Evolutionary conservation across 2,113 vertebrate genomes (phyloP).

Genomic region (Toxotes chatareus): DNA sequence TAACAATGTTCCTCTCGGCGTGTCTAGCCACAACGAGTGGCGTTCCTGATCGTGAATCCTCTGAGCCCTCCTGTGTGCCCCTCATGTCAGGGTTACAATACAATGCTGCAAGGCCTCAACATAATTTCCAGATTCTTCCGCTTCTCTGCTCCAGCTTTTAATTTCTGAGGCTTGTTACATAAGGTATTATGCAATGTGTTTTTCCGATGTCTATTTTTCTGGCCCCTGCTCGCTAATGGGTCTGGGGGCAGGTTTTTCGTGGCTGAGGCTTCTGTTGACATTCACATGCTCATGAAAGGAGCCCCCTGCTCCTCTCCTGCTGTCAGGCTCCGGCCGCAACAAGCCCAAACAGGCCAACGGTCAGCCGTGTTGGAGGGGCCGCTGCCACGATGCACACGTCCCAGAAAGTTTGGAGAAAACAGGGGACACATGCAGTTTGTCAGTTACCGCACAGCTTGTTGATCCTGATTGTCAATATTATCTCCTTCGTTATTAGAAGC

Average conservation of each 20-base stretch:
- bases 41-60: neutral
- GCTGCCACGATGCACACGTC: constrained; percentile 37
- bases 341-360: constrained; percentile 64
- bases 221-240: constrained; percentile 49
- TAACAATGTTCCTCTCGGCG: neutral
- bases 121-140: constrained; percentile 74
- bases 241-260: constrained; percentile 50
- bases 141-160: constrained; percentile 63
- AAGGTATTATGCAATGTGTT: constrained; percentile 76
- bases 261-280: constrained; percentile 54
- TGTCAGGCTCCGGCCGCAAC: constrained; percentile 21
- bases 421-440: constrained; percentile 52
- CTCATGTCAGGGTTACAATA: constrained; percentile 40
- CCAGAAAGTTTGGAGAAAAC: constrained; percentile 42
- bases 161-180: constrained; percentile 66
- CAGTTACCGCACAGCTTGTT: constrained; percentile 57
- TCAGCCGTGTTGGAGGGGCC: constrained; percentile 37
- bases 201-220: constrained; percentile 59
- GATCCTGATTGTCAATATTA: constrained; percentile 1
- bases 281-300: constrained; percentile 60
- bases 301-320: constrained; percentile 33
- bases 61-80: constrained; percentile 46
- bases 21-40: neutral
- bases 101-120: constrained; percentile 64
- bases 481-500: constrained; percentile 16